Base-by-base conservation (phyloP, 2,888 invertebrate genomes). In the Xestobium rufovillosum region DNA sequence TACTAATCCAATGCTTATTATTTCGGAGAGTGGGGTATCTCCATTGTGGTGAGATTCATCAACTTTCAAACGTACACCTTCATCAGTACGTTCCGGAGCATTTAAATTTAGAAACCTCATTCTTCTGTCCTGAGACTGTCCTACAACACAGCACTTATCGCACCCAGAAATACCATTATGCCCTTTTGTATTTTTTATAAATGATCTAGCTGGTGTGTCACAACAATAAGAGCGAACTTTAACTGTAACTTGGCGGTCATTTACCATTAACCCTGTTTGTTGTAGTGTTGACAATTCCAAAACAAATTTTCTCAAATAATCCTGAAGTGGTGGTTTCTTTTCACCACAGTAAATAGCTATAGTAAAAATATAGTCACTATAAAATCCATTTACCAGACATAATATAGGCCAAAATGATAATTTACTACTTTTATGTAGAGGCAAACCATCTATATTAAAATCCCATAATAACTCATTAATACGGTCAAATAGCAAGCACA, bases 381-480 rank as follows among this genome's bases (percentile, higher is more conserved):
- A 25, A 27, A 28, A 36, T n/a, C 33, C 11, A 26, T 33, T 41
- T 10, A 44, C 28, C 19, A 31, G 33, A 28, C 43, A 41, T 4
- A 48, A 26, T 26, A 48, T 48, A 10, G 46, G 49, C 41, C 42
- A 49, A 17, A 49, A 44, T 27, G 42, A 42, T 11, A 38, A 35
- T 10, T 36, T 39, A 8, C 34, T 34, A 14, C 43, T 43, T 36
- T 43, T 45, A 11, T 33, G 32, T 12, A 48, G 25, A 2, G 47
- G 47, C 9, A 49, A 26, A 26, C 48, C 47, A 47, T 50, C 48
- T n/a, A 45, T 30, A 34, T 46, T 44, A 31, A 42, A 19, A 13
- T 42, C n/a, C n/a, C n/a, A n/a, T n/a, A n/a, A n/a, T n/a, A n/a
- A n/a, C n/a, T n/a, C n/a, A n/a, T n/a, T n/a, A n/a, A n/a, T n/a